Evolutionary conservation across 1,140 invertebrate species (phyloP), one percentile per base, ranked within the genome.

Genomic region (Archivesica marissinica): DNA sequence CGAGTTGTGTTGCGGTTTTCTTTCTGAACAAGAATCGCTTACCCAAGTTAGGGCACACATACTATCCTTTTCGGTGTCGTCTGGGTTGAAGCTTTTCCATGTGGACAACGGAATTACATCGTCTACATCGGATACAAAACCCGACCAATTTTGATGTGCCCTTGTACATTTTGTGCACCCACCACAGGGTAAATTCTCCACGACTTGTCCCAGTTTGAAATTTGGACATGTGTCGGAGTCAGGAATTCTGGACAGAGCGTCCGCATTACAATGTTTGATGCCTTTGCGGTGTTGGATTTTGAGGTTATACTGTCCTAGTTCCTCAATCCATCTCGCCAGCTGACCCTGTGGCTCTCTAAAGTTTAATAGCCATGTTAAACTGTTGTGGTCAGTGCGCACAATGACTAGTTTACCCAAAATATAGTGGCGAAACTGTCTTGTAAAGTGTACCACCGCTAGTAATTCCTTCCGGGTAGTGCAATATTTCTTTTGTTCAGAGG

Each of bases 221-320:
- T 66, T 1, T 7, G 33, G 2, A 20, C 61, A 66, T 39, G 61
- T 4, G 2, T 33, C 1, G 25, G n/a, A 35, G 33, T 35, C 15
- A 7, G 9, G 4, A 13, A 79, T 33, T 59, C 56, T n/a, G 7
- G 77, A 79, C 11, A 79, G n/a, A 15, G 23, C 77, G 35, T 79
- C 56, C 3, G 59, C 59, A 68, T 79, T 79, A 3, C 38, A 25
- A 41, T 79, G 59, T 11, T 66, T 1, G 9, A 28, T 64, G 0
- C 56, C 77, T 30, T 35, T 56, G n/a, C 77, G 15, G n/a, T 79
- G 77, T 3, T 50, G 25, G 23, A 79, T 44, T 30, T 25, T 47
- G 30, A 66, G 30, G 41, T 92, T 59, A 79, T 79, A 79, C 20
- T 47, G 77, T n/a, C 35, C 47, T 30, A 79, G n/a, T 35, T 79